These are phyloP conservation scores for Pseudococcus viburni DNA, from an alignment of 2,888 invertebrate species.

Conservation along the genomic window DNA sequence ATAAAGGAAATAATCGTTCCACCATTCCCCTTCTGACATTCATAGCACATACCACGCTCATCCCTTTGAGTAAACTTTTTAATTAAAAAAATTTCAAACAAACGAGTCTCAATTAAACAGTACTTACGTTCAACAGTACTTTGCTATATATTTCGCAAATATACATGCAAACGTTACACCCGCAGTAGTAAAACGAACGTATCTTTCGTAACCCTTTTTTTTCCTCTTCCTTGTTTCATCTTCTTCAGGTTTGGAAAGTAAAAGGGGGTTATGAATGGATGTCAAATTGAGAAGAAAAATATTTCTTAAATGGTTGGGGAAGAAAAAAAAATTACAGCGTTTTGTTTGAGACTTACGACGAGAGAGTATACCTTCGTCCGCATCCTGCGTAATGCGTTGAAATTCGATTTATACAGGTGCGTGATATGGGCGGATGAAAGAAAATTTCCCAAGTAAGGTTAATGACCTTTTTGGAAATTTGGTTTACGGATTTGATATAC, in stretches of 20 bases:
- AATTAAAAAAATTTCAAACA: constrained; percentile 48
- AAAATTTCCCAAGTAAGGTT: not conserved
- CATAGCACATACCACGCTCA: not conserved
- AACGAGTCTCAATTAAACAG: constrained; percentile 52
- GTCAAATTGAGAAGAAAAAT: constrained; percentile 48
- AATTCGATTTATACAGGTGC: not conserved
- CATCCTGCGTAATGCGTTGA: not conserved
- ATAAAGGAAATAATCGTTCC: not conserved
- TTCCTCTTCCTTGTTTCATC: not conserved
- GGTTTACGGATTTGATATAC: too few relatives aligned
- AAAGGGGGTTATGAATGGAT: not conserved
- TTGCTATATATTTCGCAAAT: constrained; percentile 15
- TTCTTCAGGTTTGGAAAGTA: not conserved
- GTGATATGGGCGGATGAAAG: not conserved
- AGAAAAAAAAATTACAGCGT: constrained; percentile 9
- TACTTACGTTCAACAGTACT: constrained; percentile 25
- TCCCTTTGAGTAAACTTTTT: constrained; percentile 38
- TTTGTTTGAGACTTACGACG: not conserved
- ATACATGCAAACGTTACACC: not conserved
- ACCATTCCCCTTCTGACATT: not conserved
- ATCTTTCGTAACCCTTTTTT: constrained; percentile 22
- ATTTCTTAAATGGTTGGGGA: constrained; percentile 12
- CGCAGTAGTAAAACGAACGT: not conserved
- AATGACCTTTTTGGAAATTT: not conserved
- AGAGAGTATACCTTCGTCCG: not conserved